phyloP scores from a whole-genome alignment of 2,797 vertebrate species.

The Muscicapa striata region DNA sequence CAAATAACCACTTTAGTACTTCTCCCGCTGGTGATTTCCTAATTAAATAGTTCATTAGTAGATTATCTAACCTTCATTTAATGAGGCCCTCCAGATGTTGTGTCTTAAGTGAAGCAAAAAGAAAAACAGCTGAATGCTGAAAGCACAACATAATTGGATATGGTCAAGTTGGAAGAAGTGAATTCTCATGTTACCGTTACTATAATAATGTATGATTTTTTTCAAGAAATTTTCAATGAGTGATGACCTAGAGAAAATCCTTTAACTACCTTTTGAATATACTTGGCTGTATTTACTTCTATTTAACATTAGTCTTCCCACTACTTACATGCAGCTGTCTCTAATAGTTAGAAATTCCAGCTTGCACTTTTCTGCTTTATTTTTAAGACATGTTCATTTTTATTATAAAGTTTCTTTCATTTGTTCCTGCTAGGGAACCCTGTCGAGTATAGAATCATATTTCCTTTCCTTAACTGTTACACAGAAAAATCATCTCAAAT shows the following conservation, averaged over 20 bases:
- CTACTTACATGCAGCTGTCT: slow-evolving; percentile 1
- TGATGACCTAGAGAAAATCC: slow-evolving; percentile 33
- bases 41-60: slow-evolving; percentile 49
- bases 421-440: not conserved
- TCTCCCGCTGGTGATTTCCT: slow-evolving; percentile 2
- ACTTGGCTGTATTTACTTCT: not conserved
- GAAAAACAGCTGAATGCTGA: slow-evolving; percentile 46
- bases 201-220: not conserved
- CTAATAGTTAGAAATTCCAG: not conserved
- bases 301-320: not conserved
- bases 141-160: slow-evolving; percentile 27
- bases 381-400: not conserved
- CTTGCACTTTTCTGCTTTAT: not conserved
- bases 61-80: slow-evolving; percentile 32
- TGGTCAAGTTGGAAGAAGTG: slow-evolving; percentile 12
- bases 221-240: not conserved
- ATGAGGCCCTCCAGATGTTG: slow-evolving; percentile 56
- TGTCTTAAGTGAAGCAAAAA: slow-evolving; percentile 42
- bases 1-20: slow-evolving; percentile 27
- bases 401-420: not conserved
- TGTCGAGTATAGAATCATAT: not conserved
- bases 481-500: not conserved
- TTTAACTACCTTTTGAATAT: not conserved
- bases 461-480: not conserved
- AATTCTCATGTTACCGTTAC: slow-evolving; percentile 1